These are phyloP conservation scores for Trididemnum miniatum DNA, from an alignment of 23 tunicate species.

Conservation along the genomic window DNA sequence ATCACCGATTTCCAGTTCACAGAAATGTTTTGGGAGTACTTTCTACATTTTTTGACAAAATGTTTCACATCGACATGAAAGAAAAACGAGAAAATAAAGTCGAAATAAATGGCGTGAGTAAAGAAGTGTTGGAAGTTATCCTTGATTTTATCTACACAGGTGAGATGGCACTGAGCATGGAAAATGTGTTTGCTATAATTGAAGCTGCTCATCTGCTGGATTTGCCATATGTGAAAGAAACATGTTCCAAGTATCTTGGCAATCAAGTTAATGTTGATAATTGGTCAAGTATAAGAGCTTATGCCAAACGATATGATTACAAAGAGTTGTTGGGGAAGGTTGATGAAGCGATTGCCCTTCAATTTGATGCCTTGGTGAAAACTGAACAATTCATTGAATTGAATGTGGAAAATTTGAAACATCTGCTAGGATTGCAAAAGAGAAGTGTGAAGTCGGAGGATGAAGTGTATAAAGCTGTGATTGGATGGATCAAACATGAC, in stretches of 20 bases:
- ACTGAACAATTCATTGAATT: neutral
- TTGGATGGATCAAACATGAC: constrained; percentile 10
- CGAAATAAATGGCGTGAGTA: neutral
- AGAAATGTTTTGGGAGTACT: neutral
- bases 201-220: neutral
- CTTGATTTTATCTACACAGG: neutral
- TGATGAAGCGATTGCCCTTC: neutral
- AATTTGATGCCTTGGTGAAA: neutral
- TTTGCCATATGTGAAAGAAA: neutral
- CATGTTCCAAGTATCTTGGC: neutral
- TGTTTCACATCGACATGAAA: neutral
- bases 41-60: neutral
- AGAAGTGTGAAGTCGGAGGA: neutral
- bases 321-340: neutral
- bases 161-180: neutral
- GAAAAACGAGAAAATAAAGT: neutral
- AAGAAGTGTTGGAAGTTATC: neutral
- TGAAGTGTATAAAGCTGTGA: neutral
- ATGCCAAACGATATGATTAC: neutral
- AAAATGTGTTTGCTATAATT: neutral
- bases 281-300: neutral
- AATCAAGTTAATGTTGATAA: neutral
- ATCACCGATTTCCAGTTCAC: neutral
- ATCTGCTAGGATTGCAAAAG: neutral
- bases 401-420: neutral